phyloP scores from a whole-genome alignment of 2,888 invertebrate genomes.

The Sesia bembeciformis region DNA sequence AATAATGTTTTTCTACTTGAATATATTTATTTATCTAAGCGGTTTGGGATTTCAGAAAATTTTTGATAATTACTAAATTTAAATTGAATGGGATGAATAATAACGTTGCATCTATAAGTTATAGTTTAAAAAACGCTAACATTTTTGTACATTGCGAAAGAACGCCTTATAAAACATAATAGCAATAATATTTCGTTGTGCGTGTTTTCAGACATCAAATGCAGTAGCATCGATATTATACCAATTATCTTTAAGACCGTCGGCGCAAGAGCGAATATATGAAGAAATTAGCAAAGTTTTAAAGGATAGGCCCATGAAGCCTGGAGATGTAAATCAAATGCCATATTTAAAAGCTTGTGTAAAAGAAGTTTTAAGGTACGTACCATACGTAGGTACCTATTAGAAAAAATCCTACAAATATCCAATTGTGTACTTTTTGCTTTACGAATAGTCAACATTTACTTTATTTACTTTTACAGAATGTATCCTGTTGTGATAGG shows the following conservation, averaged over 20 bases:
- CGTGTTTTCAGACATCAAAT: constrained; percentile 79
- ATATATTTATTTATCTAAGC: too few species aligned
- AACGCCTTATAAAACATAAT: too few species aligned
- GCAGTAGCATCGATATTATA: constrained; percentile 83
- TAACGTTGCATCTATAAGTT: too few species aligned
- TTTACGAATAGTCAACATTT: too few species aligned
- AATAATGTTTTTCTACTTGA: too few species aligned
- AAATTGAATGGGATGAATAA: too few species aligned
- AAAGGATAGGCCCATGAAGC: constrained; percentile 56
- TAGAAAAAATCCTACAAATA: background rate
- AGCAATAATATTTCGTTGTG: background rate
- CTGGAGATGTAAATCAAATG: constrained; percentile 76
- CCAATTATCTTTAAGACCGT: constrained; percentile 78
- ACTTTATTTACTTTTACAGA: constrained; percentile 51
- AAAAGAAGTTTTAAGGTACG: constrained; percentile 82
- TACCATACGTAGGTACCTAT: background rate
- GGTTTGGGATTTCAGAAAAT: too few species aligned
- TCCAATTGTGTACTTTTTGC: too few species aligned
- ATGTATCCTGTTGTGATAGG: constrained; percentile 86
- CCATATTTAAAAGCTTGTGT: constrained; percentile 82
- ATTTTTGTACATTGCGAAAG: too few species aligned
- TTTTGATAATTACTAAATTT: too few species aligned
- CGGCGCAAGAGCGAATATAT: constrained; percentile 77
- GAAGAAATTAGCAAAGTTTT: constrained; percentile 72
- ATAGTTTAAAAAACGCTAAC: too few species aligned